phyloP scores from a whole-genome alignment of 2,888 invertebrate species.

The Chrysomela aeneicollis region DNA sequence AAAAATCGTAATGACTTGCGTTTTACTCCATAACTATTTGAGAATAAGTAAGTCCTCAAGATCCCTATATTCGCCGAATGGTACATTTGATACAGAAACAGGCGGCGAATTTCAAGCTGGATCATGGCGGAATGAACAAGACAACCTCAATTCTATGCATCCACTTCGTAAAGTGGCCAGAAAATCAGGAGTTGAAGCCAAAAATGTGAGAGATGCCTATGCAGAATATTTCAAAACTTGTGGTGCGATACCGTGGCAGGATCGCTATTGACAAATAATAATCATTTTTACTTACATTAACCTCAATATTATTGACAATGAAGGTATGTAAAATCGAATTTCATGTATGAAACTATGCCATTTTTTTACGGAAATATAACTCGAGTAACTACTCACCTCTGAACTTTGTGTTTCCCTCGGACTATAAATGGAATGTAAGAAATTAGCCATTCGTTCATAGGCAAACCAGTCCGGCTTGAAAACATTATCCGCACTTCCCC shows the following conservation, averaged over 20 bases:
- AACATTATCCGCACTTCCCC: constrained; percentile 1
- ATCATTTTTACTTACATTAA: too few relatives aligned
- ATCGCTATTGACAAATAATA: constrained; percentile 17
- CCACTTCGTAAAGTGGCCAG: constrained; percentile 25
- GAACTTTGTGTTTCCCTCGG: constrained; percentile 14
- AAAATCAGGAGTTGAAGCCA: constrained; percentile 21
- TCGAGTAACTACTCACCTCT: constrained; percentile 14
- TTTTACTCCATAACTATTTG: constrained; percentile 26
- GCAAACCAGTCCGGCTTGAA: constrained; percentile 18
- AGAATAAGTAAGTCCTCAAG: constrained; percentile 19
- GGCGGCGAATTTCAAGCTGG: constrained; percentile 18
- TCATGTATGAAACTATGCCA: not conserved
- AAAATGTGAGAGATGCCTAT: constrained; percentile 16
- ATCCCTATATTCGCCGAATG: constrained; percentile 21
- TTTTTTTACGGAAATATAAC: not conserved
- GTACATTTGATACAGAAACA: constrained; percentile 18
- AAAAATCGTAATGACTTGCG: constrained; percentile 23
- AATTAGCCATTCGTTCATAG: constrained; percentile 12
- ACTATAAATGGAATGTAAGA: not conserved
- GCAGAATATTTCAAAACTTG: constrained; percentile 21
- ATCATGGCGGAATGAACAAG: constrained; percentile 27
- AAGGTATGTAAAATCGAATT: not conserved
- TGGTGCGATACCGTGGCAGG: constrained; percentile 32
- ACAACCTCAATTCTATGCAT: constrained; percentile 22
- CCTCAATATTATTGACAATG: too few relatives aligned